phyloP scores from a whole-genome alignment of 1,140 invertebrate species.

The Antheraea pernyi region DNA sequence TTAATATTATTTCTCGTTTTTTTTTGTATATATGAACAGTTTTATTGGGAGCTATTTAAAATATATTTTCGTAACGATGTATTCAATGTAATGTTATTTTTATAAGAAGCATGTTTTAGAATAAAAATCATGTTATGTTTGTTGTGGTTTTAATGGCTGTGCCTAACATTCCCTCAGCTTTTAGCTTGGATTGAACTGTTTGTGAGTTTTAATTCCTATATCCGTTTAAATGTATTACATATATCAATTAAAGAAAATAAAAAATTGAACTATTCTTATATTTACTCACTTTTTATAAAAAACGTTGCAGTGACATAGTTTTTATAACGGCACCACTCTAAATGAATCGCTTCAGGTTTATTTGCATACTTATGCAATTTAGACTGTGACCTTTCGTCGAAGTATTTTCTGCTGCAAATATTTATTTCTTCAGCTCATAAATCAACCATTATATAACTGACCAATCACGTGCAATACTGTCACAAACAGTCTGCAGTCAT shows the following conservation, averaged over 20 bases:
- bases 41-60: not conserved
- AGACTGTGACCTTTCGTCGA: not conserved
- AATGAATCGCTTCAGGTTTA: slow-evolving; percentile 13
- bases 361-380: slow-evolving; percentile 1
- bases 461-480: no score
- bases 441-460: no score
- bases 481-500: no score
- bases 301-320: slow-evolving; percentile 34
- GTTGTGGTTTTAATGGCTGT: slow-evolving; percentile 71
- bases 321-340: slow-evolving; percentile 23
- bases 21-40: not conserved
- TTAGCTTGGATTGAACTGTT: slow-evolving; percentile 10
- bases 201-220: slow-evolving; percentile 1
- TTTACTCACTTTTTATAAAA: slow-evolving; percentile 30
- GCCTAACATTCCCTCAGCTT: slow-evolving; percentile 53
- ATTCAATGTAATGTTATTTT: slow-evolving; percentile 53
- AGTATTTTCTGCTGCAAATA: not conserved
- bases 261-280: slow-evolving; percentile 6
- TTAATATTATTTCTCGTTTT: not conserved
- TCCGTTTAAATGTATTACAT: not conserved
- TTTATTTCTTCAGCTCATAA: not conserved
- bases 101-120: slow-evolving; percentile 63
- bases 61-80: slow-evolving; percentile 48
- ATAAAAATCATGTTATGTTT: slow-evolving; percentile 75
- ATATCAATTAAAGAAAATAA: not conserved